Percentiles rank a stretch among this genome's conserved stretches.
Conservation (phyloP, 1,140 invertebrate genomes). For the Megalopta genalis region DNA sequence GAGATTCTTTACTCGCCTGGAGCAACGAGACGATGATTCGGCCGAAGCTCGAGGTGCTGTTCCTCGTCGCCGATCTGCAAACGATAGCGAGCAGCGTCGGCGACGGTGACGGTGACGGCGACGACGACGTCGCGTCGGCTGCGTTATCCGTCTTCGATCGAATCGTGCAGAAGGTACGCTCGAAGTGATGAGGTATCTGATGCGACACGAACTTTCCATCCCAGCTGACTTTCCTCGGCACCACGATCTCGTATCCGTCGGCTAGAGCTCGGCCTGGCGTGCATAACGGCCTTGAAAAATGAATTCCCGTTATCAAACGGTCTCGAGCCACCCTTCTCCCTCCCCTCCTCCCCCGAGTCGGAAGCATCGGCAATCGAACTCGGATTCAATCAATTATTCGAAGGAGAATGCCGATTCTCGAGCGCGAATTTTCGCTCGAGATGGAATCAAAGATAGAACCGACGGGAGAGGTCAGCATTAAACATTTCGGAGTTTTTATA, state of each 20-base stretch:
- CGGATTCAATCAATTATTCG: constrained; percentile 33
- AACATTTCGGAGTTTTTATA: no score
- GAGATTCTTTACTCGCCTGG: constrained; percentile 20
- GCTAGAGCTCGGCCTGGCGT: constrained; percentile 29
- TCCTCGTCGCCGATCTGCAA: constrained; percentile 70
- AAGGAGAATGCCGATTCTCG: constrained; percentile 15
- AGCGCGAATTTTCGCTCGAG: background rate
- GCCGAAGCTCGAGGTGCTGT: constrained; percentile 73
- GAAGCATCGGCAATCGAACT: constrained; percentile 5
- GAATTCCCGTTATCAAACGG: background rate
- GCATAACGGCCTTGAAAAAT: constrained; percentile 55
- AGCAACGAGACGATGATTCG: constrained; percentile 72
- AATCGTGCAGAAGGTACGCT: constrained; percentile 52
- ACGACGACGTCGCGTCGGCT: no score
- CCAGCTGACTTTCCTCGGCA: constrained; percentile 71
- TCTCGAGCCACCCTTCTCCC: background rate
- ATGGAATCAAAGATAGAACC: background rate
- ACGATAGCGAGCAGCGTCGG: constrained; percentile 74
- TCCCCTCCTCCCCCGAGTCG: background rate
- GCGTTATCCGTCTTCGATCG: constrained; percentile 34
- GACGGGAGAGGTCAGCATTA: no score
- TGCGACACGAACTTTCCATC: constrained; percentile 73
- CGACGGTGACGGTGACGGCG: background rate
- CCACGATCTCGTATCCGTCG: constrained; percentile 54
- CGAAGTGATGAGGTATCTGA: constrained; percentile 68